Base-by-base conservation (phyloP, 2,113 vertebrate species). In the Corythoichthys haematopterus region DNA sequence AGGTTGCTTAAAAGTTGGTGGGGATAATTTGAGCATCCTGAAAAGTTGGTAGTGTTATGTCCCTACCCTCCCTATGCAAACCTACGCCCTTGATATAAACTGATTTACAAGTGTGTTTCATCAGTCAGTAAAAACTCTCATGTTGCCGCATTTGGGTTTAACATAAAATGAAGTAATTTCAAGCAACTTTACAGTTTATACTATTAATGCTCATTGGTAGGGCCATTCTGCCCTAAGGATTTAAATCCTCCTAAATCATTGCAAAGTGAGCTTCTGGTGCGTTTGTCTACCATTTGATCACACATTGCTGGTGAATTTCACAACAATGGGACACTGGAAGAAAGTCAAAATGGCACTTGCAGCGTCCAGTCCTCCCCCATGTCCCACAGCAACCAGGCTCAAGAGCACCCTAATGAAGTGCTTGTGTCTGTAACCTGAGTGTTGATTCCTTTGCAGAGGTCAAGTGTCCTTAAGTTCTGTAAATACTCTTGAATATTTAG, bases 221-320 rank as follows among this genome's bases (percentile, higher is more conserved):
- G 33, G 9, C 10, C 20, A 33, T 20, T 7, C 16, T 8, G 3
- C 50, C 12, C 1, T 14, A 12, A 55, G 20, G 9, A 53, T 53
- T 53, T 53, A 7, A 20, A 50, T 57, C 46, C 58, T 46, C 10
- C 8, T 50, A 14, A 60, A 50, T 64, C 56, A 35, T 7, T 60
- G 35, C 12, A 37, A 55, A 16, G 68, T 35, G 8, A 46, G 43
- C 28, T 70, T 53, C 65, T 70, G 69, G 11, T 66, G 52, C n/a
- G 37, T 62, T 7, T 16, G 15, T 64, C 12, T 62, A 57, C 52
- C 20, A 50, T 71, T 70, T 63, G 45, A 43, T 87, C 66, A 75
- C 86, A 80, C 69, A 6, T 2, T 0, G 55, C 52, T 78, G 84
- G 6, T 83, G 80, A 90, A 88, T 89, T 85, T 86, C 82, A 83